phyloP scores from a whole-genome alignment of 2,888 invertebrate species.

The Melipona bicolor region DNA sequence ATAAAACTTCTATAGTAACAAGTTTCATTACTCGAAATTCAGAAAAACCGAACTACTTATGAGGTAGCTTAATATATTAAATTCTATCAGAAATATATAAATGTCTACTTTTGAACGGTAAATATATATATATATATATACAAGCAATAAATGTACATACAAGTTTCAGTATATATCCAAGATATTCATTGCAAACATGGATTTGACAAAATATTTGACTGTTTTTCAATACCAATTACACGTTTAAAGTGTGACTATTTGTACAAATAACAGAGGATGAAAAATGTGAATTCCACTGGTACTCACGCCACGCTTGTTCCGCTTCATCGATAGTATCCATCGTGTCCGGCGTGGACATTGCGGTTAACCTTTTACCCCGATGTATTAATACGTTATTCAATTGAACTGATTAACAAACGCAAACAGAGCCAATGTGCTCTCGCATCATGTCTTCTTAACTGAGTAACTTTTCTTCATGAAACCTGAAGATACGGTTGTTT shows the following conservation, averaged over 20 bases:
- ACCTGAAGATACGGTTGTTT: not conserved
- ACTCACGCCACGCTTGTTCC: constrained; percentile 89
- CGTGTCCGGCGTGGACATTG: constrained; percentile 84
- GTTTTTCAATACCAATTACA: not conserved
- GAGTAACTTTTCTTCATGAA: constrained; percentile 3
- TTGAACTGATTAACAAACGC: constrained; percentile 72
- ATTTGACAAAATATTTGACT: not conserved
- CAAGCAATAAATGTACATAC: not conserved
- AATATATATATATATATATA: too few species aligned
- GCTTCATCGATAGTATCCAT: constrained; percentile 88
- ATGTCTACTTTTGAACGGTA: too few species aligned
- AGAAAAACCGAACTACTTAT: too few species aligned
- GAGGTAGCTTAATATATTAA: too few species aligned
- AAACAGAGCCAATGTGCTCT: constrained; percentile 64
- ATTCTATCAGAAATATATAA: too few species aligned
- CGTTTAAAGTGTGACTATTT: not conserved
- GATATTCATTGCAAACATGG: not conserved
- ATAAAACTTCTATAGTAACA: too few species aligned
- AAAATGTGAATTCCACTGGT: constrained; percentile 41
- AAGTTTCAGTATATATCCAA: not conserved
- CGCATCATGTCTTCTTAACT: constrained; percentile 48
- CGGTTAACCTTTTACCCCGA: constrained; percentile 75
- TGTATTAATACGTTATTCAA: constrained; percentile 74
- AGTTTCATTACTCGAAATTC: too few species aligned
- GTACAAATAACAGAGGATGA: too few species aligned